Conservation (phyloP, 2,888 invertebrate species). For the Tenthredo notha region DNA sequence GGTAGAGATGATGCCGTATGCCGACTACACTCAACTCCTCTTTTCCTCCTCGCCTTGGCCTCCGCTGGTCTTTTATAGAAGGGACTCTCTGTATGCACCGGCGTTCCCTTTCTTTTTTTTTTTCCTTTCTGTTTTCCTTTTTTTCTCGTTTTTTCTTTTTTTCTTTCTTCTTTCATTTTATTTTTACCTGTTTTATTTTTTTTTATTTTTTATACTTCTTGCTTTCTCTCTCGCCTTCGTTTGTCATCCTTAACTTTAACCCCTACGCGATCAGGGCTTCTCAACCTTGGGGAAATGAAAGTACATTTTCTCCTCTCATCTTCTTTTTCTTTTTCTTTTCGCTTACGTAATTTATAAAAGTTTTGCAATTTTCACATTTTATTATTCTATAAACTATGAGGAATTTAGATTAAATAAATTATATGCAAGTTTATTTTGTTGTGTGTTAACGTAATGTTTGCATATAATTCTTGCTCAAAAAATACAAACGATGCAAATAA, state of each 20-base stretch:
- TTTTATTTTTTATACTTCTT: not conserved
- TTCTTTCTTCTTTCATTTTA: not conserved
- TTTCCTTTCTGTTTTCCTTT: not conserved
- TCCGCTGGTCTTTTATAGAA: slow-evolving; percentile 66
- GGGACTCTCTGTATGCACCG: slow-evolving; percentile 61
- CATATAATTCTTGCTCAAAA: not conserved
- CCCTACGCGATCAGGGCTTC: slow-evolving; percentile 40
- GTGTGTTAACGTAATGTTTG: not conserved
- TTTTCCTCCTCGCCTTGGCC: slow-evolving; percentile 53
- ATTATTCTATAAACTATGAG: not conserved
- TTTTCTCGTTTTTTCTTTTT: slow-evolving; percentile 40
- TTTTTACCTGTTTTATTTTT: not conserved
- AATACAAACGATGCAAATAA: not conserved
- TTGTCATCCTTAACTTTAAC: slow-evolving; percentile 48
- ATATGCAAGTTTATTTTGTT: not conserved
- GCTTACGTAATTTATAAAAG: not conserved
- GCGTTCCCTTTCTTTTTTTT: slow-evolving; percentile 43
- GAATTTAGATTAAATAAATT: not conserved
- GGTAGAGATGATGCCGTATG: slow-evolving; percentile 51
- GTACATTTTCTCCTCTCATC: not conserved
- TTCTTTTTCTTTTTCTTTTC: not conserved
- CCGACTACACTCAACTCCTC: slow-evolving; percentile 58
- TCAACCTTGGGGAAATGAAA: slow-evolving; percentile 13
- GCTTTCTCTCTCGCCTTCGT: slow-evolving; percentile 33
- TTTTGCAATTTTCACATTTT: not conserved